These are phyloP conservation scores for Spilosoma lubricipeda DNA, from an alignment of 2,888 invertebrate genomes.

Conservation along the genomic window DNA sequence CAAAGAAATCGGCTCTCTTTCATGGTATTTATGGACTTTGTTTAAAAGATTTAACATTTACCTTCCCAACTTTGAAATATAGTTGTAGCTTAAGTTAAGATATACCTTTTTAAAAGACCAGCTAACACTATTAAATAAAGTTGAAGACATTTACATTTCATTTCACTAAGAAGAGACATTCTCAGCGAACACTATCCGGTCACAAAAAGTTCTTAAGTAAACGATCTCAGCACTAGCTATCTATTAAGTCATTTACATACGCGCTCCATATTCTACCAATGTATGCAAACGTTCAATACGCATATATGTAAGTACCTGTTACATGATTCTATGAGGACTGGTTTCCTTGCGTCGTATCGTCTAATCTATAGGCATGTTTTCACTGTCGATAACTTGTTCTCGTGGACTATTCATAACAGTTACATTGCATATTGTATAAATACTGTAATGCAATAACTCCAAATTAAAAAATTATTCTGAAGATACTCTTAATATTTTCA, in stretches of 20 bases:
- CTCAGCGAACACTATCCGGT: neutral
- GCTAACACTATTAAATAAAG: neutral
- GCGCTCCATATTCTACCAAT: constrained; percentile 52
- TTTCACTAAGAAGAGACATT: neutral
- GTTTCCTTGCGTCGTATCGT: constrained; percentile 43
- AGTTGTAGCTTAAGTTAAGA: too few species aligned
- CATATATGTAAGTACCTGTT: constrained; percentile 34
- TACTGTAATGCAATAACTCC: neutral
- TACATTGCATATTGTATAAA: constrained; percentile 4
- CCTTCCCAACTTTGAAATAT: too few species aligned
- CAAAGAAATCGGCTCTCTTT: too few species aligned
- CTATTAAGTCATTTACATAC: constrained; percentile 67
- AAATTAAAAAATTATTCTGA: neutral
- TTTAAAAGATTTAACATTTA: too few species aligned
- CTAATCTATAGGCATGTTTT: constrained; percentile 45
- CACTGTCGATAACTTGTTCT: constrained; percentile 39
- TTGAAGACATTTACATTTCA: neutral
- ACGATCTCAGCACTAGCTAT: constrained; percentile 36
- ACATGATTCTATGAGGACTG: constrained; percentile 47
- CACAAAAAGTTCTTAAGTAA: constrained; percentile 9
- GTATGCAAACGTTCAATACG: constrained; percentile 19
- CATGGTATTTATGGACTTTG: too few species aligned
- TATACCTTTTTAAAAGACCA: too few species aligned
- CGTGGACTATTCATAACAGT: constrained; percentile 11
- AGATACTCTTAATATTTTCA: neutral